phyloP scores from a whole-genome alignment of 2,888 invertebrate genomes.

The Temnothorax ravouxi region DNA sequence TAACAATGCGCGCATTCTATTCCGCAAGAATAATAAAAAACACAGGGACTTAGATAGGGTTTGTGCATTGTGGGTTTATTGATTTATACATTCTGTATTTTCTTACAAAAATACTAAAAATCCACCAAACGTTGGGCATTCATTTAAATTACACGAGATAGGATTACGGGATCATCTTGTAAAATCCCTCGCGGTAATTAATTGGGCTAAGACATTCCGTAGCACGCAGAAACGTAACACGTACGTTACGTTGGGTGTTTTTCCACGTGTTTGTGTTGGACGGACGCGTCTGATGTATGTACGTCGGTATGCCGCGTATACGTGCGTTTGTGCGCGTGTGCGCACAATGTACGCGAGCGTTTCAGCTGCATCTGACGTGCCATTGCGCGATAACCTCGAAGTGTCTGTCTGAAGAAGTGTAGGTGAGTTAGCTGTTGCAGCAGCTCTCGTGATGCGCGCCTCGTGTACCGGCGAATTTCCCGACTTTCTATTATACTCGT shows the following conservation, averaged over 20 bases:
- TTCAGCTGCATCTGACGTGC: constrained; percentile 68
- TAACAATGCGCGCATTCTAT: constrained; percentile 41
- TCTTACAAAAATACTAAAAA: constrained; percentile 41
- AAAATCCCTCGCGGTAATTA: constrained; percentile 2
- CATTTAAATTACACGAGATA: background rate
- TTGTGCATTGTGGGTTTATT: no score
- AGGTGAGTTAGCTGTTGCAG: constrained; percentile 50
- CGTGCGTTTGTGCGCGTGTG: background rate
- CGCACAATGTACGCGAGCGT: background rate
- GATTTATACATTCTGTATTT: constrained; percentile 7
- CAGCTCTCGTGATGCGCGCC: constrained; percentile 42
- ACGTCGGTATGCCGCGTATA: constrained; percentile 5
- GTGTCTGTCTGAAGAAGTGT: constrained; percentile 69
- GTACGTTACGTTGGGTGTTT: background rate
- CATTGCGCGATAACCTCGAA: constrained; percentile 72
- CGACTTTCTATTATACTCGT: constrained; percentile 37
- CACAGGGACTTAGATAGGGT: constrained; percentile 29
- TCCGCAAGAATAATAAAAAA: constrained; percentile 30
- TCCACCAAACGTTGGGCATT: background rate
- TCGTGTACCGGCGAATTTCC: constrained; percentile 41
- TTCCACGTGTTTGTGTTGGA: background rate
- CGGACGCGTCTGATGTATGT: constrained; percentile 41
- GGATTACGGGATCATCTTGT: background rate
- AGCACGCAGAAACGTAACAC: background rate
- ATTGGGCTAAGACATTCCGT: constrained; percentile 3